Conservation (phyloP, 2,888 invertebrate genomes). For the Heliconius ismenius region DNA sequence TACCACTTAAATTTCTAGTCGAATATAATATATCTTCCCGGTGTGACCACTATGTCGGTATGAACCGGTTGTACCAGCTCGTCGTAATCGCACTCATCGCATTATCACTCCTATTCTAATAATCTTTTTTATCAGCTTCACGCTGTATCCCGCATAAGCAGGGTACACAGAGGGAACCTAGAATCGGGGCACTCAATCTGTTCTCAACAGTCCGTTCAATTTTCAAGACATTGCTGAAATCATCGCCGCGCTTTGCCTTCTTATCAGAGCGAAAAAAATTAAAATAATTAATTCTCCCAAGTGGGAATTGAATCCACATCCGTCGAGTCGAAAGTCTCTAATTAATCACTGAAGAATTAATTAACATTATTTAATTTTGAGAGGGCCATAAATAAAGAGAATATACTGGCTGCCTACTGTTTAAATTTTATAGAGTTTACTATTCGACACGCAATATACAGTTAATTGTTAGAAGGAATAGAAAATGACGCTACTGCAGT, state of each 20-base stretch:
- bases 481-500: not conserved
- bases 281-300: not conserved
- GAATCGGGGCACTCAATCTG: no score
- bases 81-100: slow-evolving; percentile 28
- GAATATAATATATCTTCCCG: slow-evolving; percentile 1
- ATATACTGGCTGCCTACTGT: slow-evolving; percentile 10
- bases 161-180: no score
- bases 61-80: slow-evolving; percentile 26
- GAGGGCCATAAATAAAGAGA: slow-evolving; percentile 16
- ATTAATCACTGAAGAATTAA: slow-evolving; percentile 31
- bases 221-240: no score
- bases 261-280: not conserved
- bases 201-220: no score
- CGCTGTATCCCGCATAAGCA: no score
- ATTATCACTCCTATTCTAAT: slow-evolving; percentile 14
- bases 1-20: slow-evolving; percentile 4
- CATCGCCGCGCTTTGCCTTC: no score
- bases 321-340: not conserved
- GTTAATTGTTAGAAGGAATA: slow-evolving; percentile 12
- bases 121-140: not conserved
- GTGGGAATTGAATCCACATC: not conserved
- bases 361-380: slow-evolving; percentile 29
- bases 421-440: not conserved
- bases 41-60: slow-evolving; percentile 16
- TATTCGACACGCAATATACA: slow-evolving; percentile 18